Evolutionary conservation across 2,888 invertebrate genomes (phyloP), one percentile per base, ranked within the genome.

Genomic region (Anthrax anthrax): DNA sequence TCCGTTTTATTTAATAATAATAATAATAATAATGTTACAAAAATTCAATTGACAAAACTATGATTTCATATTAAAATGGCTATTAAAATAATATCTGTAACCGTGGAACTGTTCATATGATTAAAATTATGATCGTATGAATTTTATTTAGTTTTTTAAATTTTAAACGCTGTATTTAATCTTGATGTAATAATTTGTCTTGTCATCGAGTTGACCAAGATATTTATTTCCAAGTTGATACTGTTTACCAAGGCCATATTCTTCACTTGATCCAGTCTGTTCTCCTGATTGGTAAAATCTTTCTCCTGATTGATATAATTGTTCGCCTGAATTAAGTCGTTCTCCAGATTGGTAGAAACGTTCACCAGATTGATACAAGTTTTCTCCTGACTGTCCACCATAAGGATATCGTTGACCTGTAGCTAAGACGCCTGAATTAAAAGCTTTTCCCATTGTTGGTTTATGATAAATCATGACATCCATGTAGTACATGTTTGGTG

Each of bases 401-500:
- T 12, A 14, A n/a, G n/a, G n/a, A n/a, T n/a, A n/a, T 13, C 2
- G 18, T 39, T 14, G 19, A n/a, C 8, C 12, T 8, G 8, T 14
- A 19, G 19, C 4, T 14, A 17, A 34, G 38, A n/a, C n/a, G n/a
- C n/a, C n/a, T n/a, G n/a, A n/a, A n/a, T n/a, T n/a, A 58, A 49
- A 34, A 18, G 17, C 29, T 36, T 27, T 50, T 16, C 34, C 37
- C 14, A 37, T 27, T 3, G 50, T 49, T 42, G 71, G 71, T 56
- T 74, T 73, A 66, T 82, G 79, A 70, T 74, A 81, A 58, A 84
- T 72, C 53, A 70, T 69, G 6, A 78, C 73, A 55, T 81, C 78
- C 54, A 79, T 71, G 61, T 79, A 77, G 63, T 71, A 75, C 69
- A 77, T 77, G 69, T 84, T 84, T 37, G 80, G 75, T 17, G 78